Evolutionary conservation across 2,797 vertebrate species (phyloP), one percentile per base, ranked within the genome.

Genomic region (Poeciliopsis paucimaculata): DNA sequence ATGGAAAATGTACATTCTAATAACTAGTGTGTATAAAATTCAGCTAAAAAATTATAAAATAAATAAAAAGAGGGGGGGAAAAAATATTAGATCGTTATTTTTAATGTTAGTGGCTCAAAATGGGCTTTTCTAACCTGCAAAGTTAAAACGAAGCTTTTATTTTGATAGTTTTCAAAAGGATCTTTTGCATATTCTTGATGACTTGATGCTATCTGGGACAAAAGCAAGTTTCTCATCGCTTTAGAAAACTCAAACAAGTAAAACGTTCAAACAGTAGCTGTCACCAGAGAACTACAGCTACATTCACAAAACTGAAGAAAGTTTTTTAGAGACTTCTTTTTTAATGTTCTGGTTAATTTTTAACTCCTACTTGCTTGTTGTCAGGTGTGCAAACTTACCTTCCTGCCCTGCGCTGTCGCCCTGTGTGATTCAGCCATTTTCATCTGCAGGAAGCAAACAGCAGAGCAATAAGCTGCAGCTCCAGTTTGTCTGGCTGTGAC

Each of bases 341-440:
- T 31, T n/a, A 53, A 47, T 36, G 9, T 8, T 18, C 71, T 16
- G 53, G 18, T 51, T 68, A 5, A 6, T 8, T 9, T 9, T 12
- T 39, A 85, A 43, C 76, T 77, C 72, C 36, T 68, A 43, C 31
- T n/a, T 73, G 76, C 64, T 39, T 71, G 76, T 34, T 71, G 76
- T 34, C 26, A 57, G 53, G 51, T 57, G 36, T 64, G 60, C 31
- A 0, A n/a, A 94, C 97, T 97, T 90, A 98, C 97, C 86, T 94
- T 91, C 81, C 95, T 95, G 87, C 96, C 95, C 74, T 92, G 93
- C 82, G 94, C 94, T 0, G 96, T 91, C 87, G 91, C 93, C 64
- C 55, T 74, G 3, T 76, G 78, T 64, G 95, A 90, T 64, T 96
- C 97, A 92, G 97, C 97, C 98, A 98, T 98, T 95, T 96, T 96